These are phyloP conservation scores for Ridgeia piscesae DNA, from an alignment of 1,140 invertebrate species.

Conservation along the genomic window DNA sequence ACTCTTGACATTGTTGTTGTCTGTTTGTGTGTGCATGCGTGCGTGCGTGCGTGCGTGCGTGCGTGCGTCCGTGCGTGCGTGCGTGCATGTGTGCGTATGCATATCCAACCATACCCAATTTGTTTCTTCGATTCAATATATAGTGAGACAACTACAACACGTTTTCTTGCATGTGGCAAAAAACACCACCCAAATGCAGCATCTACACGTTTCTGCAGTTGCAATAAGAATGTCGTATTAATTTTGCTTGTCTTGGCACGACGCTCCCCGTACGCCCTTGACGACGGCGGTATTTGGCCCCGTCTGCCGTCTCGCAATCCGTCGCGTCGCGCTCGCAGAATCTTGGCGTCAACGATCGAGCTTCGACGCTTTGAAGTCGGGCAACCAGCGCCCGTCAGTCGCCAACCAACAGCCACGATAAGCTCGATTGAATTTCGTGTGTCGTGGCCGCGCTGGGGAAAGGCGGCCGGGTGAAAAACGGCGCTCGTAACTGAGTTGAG, in stretches of 20 bases:
- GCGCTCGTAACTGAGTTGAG: neutral
- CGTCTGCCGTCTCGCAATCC: neutral
- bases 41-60: neutral
- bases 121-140: no score
- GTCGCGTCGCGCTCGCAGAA: neutral
- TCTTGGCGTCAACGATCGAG: neutral
- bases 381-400: neutral
- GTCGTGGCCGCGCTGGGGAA: neutral
- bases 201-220: neutral
- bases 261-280: neutral
- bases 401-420: neutral
- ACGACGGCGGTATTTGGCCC: neutral
- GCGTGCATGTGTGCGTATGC: neutral
- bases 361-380: neutral
- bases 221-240: neutral
- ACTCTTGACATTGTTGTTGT: no score
- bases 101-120: neutral
- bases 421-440: neutral
- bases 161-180: neutral
- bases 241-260: neutral
- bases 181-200: neutral
- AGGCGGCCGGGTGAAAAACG: neutral
- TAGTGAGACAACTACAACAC: neutral
- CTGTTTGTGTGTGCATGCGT: neutral
- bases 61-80: neutral